Conservation (phyloP, 2,113 vertebrate species). For the Chiloscyllium plagiosum region DNA sequence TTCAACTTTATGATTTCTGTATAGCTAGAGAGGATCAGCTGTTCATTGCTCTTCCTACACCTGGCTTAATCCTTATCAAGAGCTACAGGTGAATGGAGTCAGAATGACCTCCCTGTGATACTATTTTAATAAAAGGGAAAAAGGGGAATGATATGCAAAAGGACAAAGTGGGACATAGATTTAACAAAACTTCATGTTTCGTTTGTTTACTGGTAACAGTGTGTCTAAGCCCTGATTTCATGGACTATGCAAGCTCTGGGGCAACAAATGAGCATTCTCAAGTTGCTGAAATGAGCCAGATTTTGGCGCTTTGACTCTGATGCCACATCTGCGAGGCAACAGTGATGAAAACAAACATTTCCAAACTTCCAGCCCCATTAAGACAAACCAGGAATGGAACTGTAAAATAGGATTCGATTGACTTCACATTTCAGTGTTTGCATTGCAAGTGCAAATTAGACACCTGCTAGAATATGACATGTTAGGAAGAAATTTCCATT, state of each 20-base stretch:
- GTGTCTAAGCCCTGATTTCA: background rate
- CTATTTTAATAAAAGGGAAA: background rate
- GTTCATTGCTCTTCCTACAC: background rate
- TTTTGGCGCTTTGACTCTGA: background rate
- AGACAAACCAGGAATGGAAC: background rate
- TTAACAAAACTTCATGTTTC: background rate
- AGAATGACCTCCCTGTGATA: background rate
- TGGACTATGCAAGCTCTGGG: background rate
- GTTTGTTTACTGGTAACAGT: background rate
- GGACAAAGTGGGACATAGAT: background rate
- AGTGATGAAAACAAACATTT: background rate
- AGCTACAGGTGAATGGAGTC: background rate
- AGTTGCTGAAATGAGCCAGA: background rate
- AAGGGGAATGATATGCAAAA: background rate
- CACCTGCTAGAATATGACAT: background rate
- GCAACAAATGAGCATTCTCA: background rate
- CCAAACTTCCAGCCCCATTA: background rate
- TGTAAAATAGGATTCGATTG: background rate
- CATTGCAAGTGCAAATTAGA: background rate
- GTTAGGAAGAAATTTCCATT: slow-evolving; percentile 1
- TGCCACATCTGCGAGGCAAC: background rate
- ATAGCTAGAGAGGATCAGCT: background rate
- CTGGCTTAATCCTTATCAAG: background rate
- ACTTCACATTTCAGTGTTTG: background rate
- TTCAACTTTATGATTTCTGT: background rate